Evolutionary conservation across 2,888 invertebrate genomes (phyloP).

Genomic region (Tiliacea aurago): DNA sequence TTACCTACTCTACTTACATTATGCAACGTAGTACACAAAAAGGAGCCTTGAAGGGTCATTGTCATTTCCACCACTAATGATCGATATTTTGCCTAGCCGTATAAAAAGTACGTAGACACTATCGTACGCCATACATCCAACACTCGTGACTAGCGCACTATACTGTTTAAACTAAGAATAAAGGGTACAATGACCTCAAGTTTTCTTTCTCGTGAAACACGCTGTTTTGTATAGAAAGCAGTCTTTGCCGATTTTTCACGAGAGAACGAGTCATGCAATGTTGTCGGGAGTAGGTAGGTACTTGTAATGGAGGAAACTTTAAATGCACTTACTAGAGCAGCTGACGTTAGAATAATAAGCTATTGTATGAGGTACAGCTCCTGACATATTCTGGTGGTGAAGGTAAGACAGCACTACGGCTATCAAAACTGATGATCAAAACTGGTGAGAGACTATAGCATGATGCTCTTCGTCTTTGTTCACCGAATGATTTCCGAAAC

Average conservation of each 20-base stretch:
- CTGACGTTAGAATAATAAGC: slow-evolving; percentile 10
- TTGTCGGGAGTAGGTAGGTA: slow-evolving; percentile 17
- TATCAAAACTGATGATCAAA: background rate
- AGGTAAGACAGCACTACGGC: no score
- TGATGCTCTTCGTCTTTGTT: background rate
- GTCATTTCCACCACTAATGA: slow-evolving; percentile 80
- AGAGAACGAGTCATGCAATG: slow-evolving; percentile 44
- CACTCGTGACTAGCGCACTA: slow-evolving; percentile 50
- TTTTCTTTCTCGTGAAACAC: slow-evolving; percentile 31
- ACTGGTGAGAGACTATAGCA: background rate
- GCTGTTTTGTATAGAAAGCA: slow-evolving; percentile 55
- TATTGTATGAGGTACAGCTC: background rate
- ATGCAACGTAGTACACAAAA: slow-evolving; percentile 55
- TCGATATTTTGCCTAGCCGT: slow-evolving; percentile 81
- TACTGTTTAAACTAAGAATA: slow-evolving; percentile 51
- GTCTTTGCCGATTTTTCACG: slow-evolving; percentile 43
- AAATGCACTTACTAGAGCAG: background rate
- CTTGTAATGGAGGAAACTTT: slow-evolving; percentile 16
- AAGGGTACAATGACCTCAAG: slow-evolving; percentile 44
- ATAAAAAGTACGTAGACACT: slow-evolving; percentile 66
- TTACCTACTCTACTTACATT: slow-evolving; percentile 28
- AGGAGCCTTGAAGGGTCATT: slow-evolving; percentile 83
- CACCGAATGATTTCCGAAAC: background rate
- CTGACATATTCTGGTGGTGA: background rate
- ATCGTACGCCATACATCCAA: slow-evolving; percentile 28